These are phyloP conservation scores for Vulpes vulpes DNA, from an alignment of 2,113 vertebrate genomes.

Conservation along the genomic window DNA sequence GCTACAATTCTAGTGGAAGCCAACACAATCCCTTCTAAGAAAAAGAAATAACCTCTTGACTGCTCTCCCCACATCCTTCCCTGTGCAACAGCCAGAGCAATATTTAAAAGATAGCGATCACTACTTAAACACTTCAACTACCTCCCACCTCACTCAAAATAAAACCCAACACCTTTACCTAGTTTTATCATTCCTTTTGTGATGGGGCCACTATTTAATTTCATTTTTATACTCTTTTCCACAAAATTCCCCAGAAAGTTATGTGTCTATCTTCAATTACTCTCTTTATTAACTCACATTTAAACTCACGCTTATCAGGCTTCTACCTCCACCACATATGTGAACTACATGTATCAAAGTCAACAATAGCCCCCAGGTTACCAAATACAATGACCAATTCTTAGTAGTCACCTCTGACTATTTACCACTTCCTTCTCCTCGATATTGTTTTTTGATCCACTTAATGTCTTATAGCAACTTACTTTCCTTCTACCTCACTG, in stretches of 20 bases:
- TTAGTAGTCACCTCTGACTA: neutral
- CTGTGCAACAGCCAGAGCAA: neutral
- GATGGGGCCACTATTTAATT: neutral
- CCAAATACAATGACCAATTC: neutral
- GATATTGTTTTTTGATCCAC: neutral
- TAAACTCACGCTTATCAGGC: neutral
- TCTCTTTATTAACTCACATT: neutral
- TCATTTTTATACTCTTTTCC: neutral
- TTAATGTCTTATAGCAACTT: neutral
- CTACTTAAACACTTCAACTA: neutral
- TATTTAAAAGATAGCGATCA: neutral
- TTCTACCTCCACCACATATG: neutral
- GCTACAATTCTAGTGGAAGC: neutral
- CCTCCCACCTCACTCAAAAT: neutral
- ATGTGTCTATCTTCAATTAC: neutral
- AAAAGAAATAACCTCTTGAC: neutral
- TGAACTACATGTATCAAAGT: neutral
- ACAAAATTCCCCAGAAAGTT: neutral
- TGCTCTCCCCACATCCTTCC: neutral
- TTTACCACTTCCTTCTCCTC: neutral
- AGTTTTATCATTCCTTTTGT: neutral
- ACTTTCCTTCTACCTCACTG: neutral
- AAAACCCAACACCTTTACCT: neutral
- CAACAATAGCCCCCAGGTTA: neutral
- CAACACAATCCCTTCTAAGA: conserved; percentile 10